Conservation (phyloP, 2,113 vertebrate genomes). For the Tachuris rubrigastra region DNA sequence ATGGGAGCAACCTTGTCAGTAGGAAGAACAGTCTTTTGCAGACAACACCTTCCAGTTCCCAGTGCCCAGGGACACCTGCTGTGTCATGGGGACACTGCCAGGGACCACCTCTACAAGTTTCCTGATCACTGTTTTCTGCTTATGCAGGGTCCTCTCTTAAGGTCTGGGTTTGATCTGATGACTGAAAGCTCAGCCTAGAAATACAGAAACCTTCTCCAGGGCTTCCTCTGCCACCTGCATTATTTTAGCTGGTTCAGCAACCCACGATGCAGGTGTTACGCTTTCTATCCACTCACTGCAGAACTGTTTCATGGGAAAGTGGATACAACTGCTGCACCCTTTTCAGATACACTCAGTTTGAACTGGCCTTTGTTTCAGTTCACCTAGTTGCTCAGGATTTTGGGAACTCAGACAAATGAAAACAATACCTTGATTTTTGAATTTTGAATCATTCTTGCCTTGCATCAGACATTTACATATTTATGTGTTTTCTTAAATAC, state of each 20-base stretch:
- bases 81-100: rapidly evolving
- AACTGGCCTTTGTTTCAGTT: background rate
- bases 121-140: background rate
- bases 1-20: background rate
- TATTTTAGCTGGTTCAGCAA: background rate
- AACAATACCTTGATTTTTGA: background rate
- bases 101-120: background rate
- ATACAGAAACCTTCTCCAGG: background rate
- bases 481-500: background rate
- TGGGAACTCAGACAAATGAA: background rate
- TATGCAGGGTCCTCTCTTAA: background rate
- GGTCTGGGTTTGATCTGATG: background rate
- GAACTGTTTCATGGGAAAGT: background rate
- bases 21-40: background rate
- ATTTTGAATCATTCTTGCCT: background rate
- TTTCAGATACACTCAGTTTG: background rate
- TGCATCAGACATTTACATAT: background rate
- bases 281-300: background rate
- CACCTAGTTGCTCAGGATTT: background rate
- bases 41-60: background rate
- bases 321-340: rapidly evolving
- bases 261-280: background rate
- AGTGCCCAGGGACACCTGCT: rapidly evolving
- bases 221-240: background rate
- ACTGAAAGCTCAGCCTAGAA: background rate